These are phyloP conservation scores for Brienomyrus longianalis DNA, from an alignment of 2,113 vertebrate genomes.

Conservation along the genomic window DNA sequence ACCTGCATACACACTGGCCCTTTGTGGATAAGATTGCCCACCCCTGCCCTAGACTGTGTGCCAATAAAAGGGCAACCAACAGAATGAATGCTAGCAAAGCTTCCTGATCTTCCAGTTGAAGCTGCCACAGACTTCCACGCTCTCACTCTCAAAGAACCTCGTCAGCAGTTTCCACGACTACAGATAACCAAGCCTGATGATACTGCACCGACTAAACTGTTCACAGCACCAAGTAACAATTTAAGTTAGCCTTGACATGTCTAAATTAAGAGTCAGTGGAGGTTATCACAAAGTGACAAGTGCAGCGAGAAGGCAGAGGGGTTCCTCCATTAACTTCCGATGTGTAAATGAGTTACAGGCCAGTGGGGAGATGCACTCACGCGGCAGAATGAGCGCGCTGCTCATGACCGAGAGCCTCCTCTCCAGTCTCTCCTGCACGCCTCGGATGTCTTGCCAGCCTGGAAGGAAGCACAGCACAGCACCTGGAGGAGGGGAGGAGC, in stretches of 20 bases:
- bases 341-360: neutral
- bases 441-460: conserved; percentile 92
- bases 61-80: neutral
- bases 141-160: neutral
- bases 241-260: neutral
- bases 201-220: neutral
- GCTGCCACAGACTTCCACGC: neutral
- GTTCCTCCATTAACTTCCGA: too few species aligned
- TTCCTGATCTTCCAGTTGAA: neutral
- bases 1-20: too few species aligned
- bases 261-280: neutral
- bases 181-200: neutral
- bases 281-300: neutral
- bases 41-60: neutral
- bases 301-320: conserved; percentile 13
- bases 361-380: conserved; percentile 54
- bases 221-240: neutral
- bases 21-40: too few species aligned
- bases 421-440: conserved; percentile 78
- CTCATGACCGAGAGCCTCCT: conserved; percentile 56
- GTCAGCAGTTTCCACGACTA: neutral
- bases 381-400: conserved; percentile 75
- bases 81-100: neutral
- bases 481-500: conserved; percentile 53
- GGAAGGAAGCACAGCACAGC: conserved; percentile 94